Percentiles rank a stretch among this genome's conserved stretches.
Conservation (phyloP, 1,140 invertebrate genomes). For the Zaprionus gabonicus region DNA sequence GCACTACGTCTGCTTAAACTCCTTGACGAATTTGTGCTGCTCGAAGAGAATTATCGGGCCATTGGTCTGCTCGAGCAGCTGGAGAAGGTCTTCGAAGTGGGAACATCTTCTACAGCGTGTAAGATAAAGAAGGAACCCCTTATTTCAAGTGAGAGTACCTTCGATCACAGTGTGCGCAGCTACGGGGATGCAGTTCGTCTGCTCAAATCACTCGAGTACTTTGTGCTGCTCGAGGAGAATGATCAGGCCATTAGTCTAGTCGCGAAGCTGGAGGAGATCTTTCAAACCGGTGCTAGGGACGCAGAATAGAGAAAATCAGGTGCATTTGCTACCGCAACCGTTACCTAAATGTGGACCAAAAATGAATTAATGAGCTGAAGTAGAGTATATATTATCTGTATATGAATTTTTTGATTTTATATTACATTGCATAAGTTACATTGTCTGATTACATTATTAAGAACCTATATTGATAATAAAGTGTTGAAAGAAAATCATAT, state of each 20-base stretch:
- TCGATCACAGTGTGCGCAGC: conserved; percentile 50
- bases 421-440: too few relatives aligned
- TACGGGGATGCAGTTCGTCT: conserved; percentile 72
- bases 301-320: background rate
- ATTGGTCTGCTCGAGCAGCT: conserved; percentile 74
- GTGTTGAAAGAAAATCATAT: too few relatives aligned
- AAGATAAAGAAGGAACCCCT: conserved; percentile 67
- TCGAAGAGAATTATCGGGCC: conserved; percentile 79
- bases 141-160: conserved; percentile 39
- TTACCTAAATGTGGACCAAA: conserved; percentile 23
- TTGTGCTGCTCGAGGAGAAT: conserved; percentile 74
- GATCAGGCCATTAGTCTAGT: conserved; percentile 78
- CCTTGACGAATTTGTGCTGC: conserved; percentile 72
- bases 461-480: too few relatives aligned
- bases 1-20: conserved; percentile 73
- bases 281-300: conserved; percentile 16
- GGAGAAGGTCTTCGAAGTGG: conserved; percentile 68
- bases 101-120: background rate
- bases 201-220: conserved; percentile 75
- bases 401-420: too few relatives aligned
- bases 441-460: too few relatives aligned
- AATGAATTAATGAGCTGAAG: background rate
- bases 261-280: conserved; percentile 75
- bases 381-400: too few relatives aligned
- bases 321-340: background rate